Conservation (phyloP, 2,888 invertebrate genomes). For the Baronia brevicornis region DNA sequence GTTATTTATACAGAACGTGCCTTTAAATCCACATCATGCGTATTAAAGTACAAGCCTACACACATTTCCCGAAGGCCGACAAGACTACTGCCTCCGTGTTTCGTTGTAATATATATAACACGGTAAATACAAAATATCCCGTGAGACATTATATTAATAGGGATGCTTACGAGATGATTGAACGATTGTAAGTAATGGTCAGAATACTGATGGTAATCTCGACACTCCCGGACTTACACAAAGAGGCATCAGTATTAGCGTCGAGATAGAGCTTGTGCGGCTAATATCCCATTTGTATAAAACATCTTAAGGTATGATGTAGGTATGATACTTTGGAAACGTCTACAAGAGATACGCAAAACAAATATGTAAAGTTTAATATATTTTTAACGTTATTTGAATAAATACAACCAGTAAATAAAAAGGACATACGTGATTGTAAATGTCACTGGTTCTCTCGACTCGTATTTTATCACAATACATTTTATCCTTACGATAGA, state of each 20-base stretch:
- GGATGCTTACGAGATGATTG: slow-evolving; percentile 26
- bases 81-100: slow-evolving; percentile 8
- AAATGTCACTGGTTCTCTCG: slow-evolving; percentile 17
- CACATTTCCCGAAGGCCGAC: too few relatives aligned
- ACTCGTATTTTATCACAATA: slow-evolving; percentile 26
- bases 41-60: too few relatives aligned
- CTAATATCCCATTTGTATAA: slow-evolving; percentile 23
- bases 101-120: slow-evolving; percentile 5
- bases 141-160: slow-evolving; percentile 18
- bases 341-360: background rate
- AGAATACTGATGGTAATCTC: slow-evolving; percentile 33
- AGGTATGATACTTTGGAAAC: slow-evolving; percentile 6
- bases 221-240: slow-evolving; percentile 34
- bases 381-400: slow-evolving; percentile 6
- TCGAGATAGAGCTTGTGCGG: slow-evolving; percentile 29
- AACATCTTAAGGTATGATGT: slow-evolving; percentile 25
- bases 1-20: too few relatives aligned
- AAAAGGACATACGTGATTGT: slow-evolving; percentile 8
- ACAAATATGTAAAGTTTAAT: background rate
- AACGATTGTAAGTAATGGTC: slow-evolving; percentile 28
- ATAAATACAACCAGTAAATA: slow-evolving; percentile 1
- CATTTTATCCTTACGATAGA: slow-evolving; percentile 37
- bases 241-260: slow-evolving; percentile 43
- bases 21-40: too few relatives aligned
- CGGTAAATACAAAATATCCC: slow-evolving; percentile 9